Conservation (phyloP, 2,888 invertebrate genomes). For the Abrostola tripartita region DNA sequence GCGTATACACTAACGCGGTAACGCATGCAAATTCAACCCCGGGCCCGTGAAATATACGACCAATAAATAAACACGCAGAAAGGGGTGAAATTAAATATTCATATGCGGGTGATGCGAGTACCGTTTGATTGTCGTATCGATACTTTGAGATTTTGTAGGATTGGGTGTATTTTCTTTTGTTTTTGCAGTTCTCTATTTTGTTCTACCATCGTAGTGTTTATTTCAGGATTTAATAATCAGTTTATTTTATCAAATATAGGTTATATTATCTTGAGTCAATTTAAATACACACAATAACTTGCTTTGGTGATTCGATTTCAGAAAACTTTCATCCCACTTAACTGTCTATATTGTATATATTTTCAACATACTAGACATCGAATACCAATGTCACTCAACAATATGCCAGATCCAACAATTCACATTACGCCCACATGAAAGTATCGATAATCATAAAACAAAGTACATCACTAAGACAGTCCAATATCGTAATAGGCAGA, state of each 20-base stretch:
- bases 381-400: neutral
- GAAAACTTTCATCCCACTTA: neutral
- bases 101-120: constrained; percentile 71
- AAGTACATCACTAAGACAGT: constrained; percentile 68
- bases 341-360: neutral
- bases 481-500: constrained; percentile 86
- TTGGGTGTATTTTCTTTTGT: neutral
- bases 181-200: neutral
- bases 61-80: constrained; percentile 86
- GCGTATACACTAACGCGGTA: constrained; percentile 65
- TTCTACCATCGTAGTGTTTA: neutral
- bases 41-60: constrained; percentile 86
- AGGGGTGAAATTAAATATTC: constrained; percentile 88
- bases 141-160: constrained; percentile 24
- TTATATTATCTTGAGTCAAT: no score
- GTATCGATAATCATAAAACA: constrained; percentile 37
- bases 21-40: constrained; percentile 81
- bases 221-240: no score
- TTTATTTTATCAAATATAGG: no score
- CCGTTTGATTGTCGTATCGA: constrained; percentile 42
- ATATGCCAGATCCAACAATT: neutral
- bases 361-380: neutral
- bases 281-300: no score
- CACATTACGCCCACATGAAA: constrained; percentile 37
- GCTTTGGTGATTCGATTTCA: neutral